Base-by-base conservation (phyloP, 1,140 invertebrate species). In the Pachypeltis micranthus region DNA sequence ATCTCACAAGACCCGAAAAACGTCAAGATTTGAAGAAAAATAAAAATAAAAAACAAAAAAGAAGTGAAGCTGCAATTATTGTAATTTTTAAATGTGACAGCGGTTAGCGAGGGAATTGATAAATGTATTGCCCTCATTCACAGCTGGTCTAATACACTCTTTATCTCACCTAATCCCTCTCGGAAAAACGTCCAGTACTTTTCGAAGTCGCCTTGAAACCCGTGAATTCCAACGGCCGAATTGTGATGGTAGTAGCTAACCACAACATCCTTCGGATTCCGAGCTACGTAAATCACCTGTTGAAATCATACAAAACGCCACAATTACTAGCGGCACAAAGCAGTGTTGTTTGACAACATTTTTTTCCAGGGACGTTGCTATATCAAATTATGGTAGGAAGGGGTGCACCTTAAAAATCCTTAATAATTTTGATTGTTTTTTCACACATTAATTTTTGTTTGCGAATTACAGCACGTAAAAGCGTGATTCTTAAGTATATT, bases 201-300 rank as follows among this genome's bases (percentile, higher is more conserved):
- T 65, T 81, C 75, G 69, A 92, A 90, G 67, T 86, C 81, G 1
- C 85, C 86, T 7, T 74, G 68, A 69, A 84, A 92, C 24, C 83
- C 83, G 68, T 86, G 85, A 0, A 85, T 86, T 61, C 80, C 81
- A 59, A 86, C 82, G 1, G 84, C 73, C 67, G 81, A 78, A 72
- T 88, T 86, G 28, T 91, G 80, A 73, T 91, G 83, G 71, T 85
- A 93, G 72, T 85, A 91, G 0, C 89, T 92, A 0, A 92, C 87
- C 1, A 81, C 86, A 1, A 90, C 85, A 72, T 93, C 90, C 73
- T 90, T 89, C 0, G 90, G 90, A 76, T 93, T 90, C 60, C 91
- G 76, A 2, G 85, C 83, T 0, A 91, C 82, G 69, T 90, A 90
- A 2, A 91, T 77, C 12, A 88, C 65, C 31, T 66, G n/a, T n/a